phyloP scores from a whole-genome alignment of 92 coral and sea anemone species.

The Palythoa caribaeorum region DNA sequence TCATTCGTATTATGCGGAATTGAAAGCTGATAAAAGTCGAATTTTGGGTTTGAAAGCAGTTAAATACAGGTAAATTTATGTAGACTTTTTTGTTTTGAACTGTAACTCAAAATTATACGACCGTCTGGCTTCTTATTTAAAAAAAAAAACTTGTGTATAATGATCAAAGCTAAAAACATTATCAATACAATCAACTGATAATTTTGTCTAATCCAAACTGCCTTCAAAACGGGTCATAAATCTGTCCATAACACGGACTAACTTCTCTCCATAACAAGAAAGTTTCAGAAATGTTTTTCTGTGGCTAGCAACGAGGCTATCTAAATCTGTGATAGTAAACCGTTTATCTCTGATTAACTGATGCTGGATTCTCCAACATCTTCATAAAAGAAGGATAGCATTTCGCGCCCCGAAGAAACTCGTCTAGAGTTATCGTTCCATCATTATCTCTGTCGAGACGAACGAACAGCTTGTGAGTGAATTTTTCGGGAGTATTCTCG shows the following conservation, averaged over 20 bases:
- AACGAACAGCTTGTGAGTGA: slow-evolving; percentile 93
- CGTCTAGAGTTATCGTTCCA: slow-evolving; percentile 89
- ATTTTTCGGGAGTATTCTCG: slow-evolving; percentile 95
- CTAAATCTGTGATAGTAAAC: background rate
- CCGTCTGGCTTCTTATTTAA: background rate
- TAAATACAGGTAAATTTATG: slow-evolving; percentile 1
- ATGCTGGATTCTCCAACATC: slow-evolving; percentile 89
- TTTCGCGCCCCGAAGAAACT: slow-evolving; percentile 96
- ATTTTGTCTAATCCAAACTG: slow-evolving; percentile 13
- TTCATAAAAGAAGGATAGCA: slow-evolving; percentile 98
- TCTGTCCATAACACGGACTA: background rate
- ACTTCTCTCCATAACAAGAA: background rate
- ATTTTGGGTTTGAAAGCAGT: background rate
- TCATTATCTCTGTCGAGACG: slow-evolving; percentile 93
- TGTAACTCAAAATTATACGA: background rate
- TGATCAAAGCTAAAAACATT: background rate
- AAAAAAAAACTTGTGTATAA: background rate
- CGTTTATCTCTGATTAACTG: slow-evolving; percentile 63
- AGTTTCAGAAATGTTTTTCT: background rate
- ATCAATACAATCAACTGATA: slow-evolving; percentile 12
- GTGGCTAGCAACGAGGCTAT: background rate
- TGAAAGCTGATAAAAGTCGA: slow-evolving; percentile 4
- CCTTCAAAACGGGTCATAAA: slow-evolving; percentile 26
- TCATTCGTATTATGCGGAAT: background rate
- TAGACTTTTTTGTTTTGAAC: slow-evolving; percentile 20